A percentile compares a stretch with the other conserved stretches of the same genome.
phyloP scores from a whole-genome alignment of 2,888 invertebrate genomes.

The Pardosa pseudoannulata region DNA sequence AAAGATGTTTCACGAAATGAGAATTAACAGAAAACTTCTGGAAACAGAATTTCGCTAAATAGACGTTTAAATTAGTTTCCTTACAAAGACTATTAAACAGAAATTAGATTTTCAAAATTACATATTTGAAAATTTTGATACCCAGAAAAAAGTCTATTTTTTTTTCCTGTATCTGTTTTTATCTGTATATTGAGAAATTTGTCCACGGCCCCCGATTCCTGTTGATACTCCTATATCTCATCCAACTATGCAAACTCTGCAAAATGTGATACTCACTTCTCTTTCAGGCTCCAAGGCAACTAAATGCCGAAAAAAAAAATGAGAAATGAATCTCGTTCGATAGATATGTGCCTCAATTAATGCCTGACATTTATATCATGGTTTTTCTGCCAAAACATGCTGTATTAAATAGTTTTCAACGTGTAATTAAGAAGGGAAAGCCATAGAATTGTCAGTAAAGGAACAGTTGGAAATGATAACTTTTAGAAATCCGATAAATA shows the following conservation, averaged over 20 bases:
- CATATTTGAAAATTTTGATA: no score
- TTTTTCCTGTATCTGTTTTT: no score
- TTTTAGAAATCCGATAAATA: background rate
- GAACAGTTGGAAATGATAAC: background rate
- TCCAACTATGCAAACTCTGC: conserved; percentile 39
- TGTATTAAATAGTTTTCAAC: background rate
- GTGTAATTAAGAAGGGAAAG: background rate
- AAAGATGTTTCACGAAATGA: no score
- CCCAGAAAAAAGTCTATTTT: no score
- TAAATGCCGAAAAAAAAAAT: background rate
- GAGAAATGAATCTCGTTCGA: background rate
- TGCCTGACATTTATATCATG: conserved; percentile 1
- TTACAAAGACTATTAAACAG: no score
- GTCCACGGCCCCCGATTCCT: conserved; percentile 4
- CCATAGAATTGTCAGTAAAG: background rate
- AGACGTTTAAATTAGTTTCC: no score
- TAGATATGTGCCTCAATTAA: background rate
- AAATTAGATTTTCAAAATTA: no score
- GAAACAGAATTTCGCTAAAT: no score
- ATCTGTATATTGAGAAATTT: no score
- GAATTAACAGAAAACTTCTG: no score
- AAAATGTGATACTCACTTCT: conserved; percentile 19
- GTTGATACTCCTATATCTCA: conserved; percentile 21
- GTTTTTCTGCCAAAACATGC: background rate
- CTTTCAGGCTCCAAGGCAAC: background rate